Evolutionary conservation across 2,888 invertebrate species (phyloP).

Genomic region (Laothoe populi): DNA sequence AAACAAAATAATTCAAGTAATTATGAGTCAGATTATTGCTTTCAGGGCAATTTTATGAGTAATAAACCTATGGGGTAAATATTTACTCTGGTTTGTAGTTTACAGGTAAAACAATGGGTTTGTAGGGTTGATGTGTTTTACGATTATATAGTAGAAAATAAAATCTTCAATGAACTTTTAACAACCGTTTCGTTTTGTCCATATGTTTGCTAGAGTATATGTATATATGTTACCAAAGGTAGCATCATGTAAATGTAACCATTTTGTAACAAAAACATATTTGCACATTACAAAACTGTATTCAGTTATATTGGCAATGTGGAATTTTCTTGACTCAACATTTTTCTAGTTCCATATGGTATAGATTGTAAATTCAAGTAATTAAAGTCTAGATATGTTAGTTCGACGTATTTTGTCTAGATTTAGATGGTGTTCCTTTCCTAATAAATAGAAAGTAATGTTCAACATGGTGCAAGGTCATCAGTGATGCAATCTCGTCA

Average conservation of each 20-base stretch:
- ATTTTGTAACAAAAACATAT: neutral
- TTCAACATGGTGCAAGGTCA: conserved; percentile 58
- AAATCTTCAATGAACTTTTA: too few relatives aligned
- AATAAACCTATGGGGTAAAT: too few relatives aligned
- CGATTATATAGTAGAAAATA: too few relatives aligned
- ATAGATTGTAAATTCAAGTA: neutral
- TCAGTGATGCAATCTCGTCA: conserved; percentile 53
- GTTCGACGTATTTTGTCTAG: neutral
- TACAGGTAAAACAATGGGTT: too few relatives aligned
- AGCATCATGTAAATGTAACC: neutral
- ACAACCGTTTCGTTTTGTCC: too few relatives aligned
- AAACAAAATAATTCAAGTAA: too few relatives aligned
- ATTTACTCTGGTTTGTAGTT: too few relatives aligned
- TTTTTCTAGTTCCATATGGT: conserved; percentile 7
- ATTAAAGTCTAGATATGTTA: neutral
- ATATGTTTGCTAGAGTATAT: too few relatives aligned
- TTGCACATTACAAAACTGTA: neutral
- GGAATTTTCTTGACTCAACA: neutral
- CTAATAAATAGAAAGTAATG: conserved; percentile 61
- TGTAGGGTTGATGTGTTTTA: too few relatives aligned
- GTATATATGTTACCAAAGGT: too few relatives aligned
- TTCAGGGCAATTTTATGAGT: too few relatives aligned
- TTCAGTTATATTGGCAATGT: neutral
- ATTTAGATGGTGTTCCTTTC: conserved; percentile 18
- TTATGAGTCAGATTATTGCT: too few relatives aligned